A percentile compares a stretch with the other conserved stretches of the same genome.
Conservation (phyloP, 2,888 invertebrate species). For the Cyaniris semiargus region DNA sequence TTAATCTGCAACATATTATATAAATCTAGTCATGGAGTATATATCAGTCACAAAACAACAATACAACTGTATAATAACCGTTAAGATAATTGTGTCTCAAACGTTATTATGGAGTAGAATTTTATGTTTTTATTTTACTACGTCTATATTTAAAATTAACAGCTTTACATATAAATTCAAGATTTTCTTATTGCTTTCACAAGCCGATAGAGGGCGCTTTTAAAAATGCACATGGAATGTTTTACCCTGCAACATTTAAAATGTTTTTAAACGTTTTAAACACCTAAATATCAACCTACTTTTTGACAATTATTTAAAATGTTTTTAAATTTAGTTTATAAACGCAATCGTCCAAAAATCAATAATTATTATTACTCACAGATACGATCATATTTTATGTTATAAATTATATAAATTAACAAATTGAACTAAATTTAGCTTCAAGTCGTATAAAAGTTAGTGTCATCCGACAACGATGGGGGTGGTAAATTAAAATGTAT, state of each 20-base stretch:
- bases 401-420: no score
- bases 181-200: not conserved
- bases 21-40: conserved; percentile 12
- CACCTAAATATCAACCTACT: not conserved
- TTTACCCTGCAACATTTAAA: not conserved
- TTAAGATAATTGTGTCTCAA: not conserved
- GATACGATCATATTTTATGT: no score
- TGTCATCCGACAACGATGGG: no score
- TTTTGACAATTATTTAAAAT: not conserved
- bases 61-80: not conserved
- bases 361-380: no score
- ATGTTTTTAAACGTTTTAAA: not conserved
- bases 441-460: no score
- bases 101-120: not conserved
- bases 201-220: not conserved
- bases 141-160: not conserved
- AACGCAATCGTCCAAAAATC: no score
- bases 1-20: not conserved
- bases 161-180: not conserved
- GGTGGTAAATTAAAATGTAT: not conserved
- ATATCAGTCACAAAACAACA: not conserved
- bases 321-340: no score
- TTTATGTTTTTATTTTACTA: not conserved
- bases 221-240: not conserved
- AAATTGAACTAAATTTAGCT: no score